A percentile compares a stretch with the other conserved stretches of the same genome.
Conservation (phyloP, 2,113 vertebrate species). For the Psophia crepitans region DNA sequence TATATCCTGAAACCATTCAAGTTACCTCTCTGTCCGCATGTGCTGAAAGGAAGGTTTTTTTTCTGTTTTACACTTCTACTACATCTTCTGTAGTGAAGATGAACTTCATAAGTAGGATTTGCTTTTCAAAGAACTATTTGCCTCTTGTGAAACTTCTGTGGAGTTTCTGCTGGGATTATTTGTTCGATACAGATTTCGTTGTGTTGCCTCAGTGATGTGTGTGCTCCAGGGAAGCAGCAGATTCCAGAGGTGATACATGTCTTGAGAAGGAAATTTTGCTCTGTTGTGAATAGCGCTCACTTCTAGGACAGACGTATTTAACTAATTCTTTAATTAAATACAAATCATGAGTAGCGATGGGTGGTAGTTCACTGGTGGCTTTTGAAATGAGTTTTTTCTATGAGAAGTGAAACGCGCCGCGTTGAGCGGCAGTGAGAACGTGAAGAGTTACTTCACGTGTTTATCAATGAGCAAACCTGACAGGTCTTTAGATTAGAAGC, state of each 20-base stretch:
- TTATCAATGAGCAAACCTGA: background rate
- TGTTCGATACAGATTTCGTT: background rate
- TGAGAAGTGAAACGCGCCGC: background rate
- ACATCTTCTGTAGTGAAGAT: background rate
- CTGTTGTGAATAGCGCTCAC: background rate
- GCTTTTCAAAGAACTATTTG: background rate
- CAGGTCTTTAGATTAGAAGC: background rate
- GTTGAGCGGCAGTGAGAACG: background rate
- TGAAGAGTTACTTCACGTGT: background rate
- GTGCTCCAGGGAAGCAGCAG: background rate
- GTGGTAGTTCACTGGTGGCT: background rate
- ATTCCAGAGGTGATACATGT: background rate
- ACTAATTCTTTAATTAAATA: background rate
- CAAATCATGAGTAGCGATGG: background rate
- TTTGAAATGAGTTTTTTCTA: background rate
- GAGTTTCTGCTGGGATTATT: background rate
- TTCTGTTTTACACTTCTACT: background rate
- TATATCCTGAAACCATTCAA: background rate
- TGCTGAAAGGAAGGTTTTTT: background rate
- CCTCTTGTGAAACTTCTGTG: background rate
- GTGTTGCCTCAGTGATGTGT: background rate
- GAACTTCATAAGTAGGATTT: background rate
- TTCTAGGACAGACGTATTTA: background rate
- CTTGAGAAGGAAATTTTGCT: background rate
- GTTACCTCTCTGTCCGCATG: background rate